Evolutionary conservation across 2,888 invertebrate genomes (phyloP), one percentile per base, ranked within the genome.

Genomic region (Erannis defoliaria): DNA sequence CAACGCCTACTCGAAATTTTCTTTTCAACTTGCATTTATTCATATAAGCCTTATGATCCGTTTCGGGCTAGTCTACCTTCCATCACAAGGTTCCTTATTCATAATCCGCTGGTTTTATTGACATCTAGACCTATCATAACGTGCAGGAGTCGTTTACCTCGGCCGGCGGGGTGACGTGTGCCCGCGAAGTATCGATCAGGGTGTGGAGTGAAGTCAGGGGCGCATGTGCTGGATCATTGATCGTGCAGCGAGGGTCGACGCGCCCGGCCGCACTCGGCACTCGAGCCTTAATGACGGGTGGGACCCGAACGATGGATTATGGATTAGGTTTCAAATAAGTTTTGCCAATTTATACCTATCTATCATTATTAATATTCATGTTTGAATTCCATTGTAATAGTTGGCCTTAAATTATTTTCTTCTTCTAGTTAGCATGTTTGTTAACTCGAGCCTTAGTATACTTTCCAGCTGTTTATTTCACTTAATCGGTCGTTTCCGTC

Each of bases 101-200:
- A 60, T 60, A 58, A 57, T 59, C 42, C 38, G 62, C 49, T 46
- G 55, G 51, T 58, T 62, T 62, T 65, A 66, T 62, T 67, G 60
- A 57, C 62, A 67, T 66, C 68, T 77, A 89, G 89, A 90, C 90
- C 90, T 90, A 90, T 89, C 84, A 79, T 90, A 90, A 90, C 86
- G 85, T 87, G 64, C 73, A 74, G 77, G 66, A 86, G 87, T 88
- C 88, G 82, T 89, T 89, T 89, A 87, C 89, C 88, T 78, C 82
- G 66, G 76, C 73, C 70, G 78, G 43, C 12, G 69, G 81, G 85
- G 83, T 86, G 86, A 86, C 86, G 86, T 84, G 82, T 80, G 71
- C 71, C 72, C 73, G 64, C 62, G 67, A 63, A 60, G 73, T 87
- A 89, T 88, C 67, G 89, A 62, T 21, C 61, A 9, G 37, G 49